Evolutionary conservation across 2,113 vertebrate genomes (phyloP).

Genomic region (Nesogale talazaci): DNA sequence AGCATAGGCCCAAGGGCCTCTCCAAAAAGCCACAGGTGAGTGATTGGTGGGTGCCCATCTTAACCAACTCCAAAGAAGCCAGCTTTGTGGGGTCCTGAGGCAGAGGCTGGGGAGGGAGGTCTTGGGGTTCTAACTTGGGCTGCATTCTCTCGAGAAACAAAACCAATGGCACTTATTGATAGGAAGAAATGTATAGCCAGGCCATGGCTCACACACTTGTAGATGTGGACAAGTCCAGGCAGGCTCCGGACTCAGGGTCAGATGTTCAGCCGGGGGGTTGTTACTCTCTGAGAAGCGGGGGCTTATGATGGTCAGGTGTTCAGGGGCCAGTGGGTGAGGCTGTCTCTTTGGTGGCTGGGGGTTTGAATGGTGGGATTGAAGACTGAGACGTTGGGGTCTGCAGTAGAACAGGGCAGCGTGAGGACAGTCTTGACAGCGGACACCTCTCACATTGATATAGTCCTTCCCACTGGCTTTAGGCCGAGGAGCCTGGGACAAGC

Average conservation of each 20-base stretch:
- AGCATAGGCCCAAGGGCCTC: not conserved
- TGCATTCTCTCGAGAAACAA: too few relatives aligned
- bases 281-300: rapidly evolving
- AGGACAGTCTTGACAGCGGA: not conserved
- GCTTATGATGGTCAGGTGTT: not conserved
- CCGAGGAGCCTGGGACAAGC: not conserved
- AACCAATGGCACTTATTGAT: not conserved
- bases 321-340: too few relatives aligned
- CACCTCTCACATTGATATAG: not conserved
- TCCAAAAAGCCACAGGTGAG: not conserved
- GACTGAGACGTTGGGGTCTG: not conserved
- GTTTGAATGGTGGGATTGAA: too few relatives aligned
- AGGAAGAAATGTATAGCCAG: too few relatives aligned
- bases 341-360: not conserved
- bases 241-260: too few relatives aligned
- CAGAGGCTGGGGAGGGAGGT: not conserved
- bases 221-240: too few relatives aligned
- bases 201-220: too few relatives aligned
- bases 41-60: not conserved
- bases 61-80: not conserved
- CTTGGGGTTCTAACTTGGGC: not conserved
- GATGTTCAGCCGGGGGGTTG: too few relatives aligned
- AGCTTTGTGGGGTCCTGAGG: not conserved
- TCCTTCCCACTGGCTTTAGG: rapidly evolving
- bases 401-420: too few relatives aligned